phyloP scores from a whole-genome alignment of 2,113 vertebrate genomes.

The Salvelinus namaycush region DNA sequence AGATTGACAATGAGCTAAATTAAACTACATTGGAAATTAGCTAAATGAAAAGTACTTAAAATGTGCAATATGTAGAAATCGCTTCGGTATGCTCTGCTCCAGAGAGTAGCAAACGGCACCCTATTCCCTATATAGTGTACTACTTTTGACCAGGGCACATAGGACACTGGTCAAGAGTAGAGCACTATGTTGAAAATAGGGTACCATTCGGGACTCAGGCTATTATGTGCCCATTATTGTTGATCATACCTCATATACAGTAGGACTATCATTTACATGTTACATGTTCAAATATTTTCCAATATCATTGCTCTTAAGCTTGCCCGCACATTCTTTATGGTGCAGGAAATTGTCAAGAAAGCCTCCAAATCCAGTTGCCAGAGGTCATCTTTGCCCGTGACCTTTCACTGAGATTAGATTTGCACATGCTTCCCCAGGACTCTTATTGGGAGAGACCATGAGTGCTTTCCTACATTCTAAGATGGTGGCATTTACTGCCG shows the following conservation, averaged over 20 bases:
- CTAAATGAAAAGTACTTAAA: no score
- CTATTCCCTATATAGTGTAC: no score
- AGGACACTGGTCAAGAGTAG: no score
- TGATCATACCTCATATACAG: no score
- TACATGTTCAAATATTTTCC: neutral
- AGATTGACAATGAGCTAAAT: no score
- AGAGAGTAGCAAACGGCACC: no score
- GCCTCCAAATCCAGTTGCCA: slow-evolving; percentile 48
- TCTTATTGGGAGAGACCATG: slow-evolving; percentile 57
- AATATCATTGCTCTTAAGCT: neutral
- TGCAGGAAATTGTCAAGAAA: slow-evolving; percentile 56
- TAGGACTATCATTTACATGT: neutral
- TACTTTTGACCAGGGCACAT: no score
- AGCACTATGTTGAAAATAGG: no score
- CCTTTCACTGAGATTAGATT: slow-evolving; percentile 60
- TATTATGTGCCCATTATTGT: neutral
- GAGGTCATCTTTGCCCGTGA: slow-evolving; percentile 57
- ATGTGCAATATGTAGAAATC: no score
- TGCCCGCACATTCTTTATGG: slow-evolving; percentile 42
- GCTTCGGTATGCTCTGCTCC: no score
- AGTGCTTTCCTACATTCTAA: slow-evolving; percentile 27
- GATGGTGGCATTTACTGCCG: slow-evolving; percentile 26
- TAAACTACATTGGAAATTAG: no score
- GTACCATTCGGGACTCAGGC: no score
- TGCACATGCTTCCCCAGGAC: slow-evolving; percentile 35